Evolutionary conservation across 2,797 vertebrate genomes (phyloP), one percentile per base, ranked within the genome.

Genomic region (Margarornis squamiger): DNA sequence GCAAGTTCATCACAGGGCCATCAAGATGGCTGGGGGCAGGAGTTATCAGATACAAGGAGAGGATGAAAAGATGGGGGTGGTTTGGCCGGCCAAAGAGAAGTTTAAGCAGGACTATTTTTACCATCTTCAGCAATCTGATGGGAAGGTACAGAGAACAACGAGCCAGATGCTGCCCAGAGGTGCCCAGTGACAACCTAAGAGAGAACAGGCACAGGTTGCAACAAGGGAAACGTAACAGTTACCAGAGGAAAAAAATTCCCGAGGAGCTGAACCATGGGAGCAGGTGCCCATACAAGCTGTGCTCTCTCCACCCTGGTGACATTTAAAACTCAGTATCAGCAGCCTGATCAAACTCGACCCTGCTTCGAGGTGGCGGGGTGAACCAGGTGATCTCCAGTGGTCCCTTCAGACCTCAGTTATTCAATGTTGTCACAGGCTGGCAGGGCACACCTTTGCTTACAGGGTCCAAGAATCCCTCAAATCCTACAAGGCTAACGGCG

Each of bases 21-120:
- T 21, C 22, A 52, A 68, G 45, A 48, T 0, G 0, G 30, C 3
- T 7, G 4, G 7, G 21, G 20, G 10, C 15, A 73, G 34, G 27
- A 82, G 22, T 19, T 72, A 49, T 5, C 19, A 58, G 54, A 36
- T 22, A 38, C 16, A 68, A 61, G 18, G 27, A 49, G 26, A 77
- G 5, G 12, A 38, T 49, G 45, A 84, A 30, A 59, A 46, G 75
- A 66, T 0, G 1, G 23, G 36, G 18, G 11, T 0, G 1, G 21
- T 57, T 38, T 72, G 34, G 34, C 38, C 58, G 57, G 26, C 23
- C 19, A n/a, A 78, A 77, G 34, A 63, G 22, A 68, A 57, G 29
- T 43, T 81, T 63, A 62, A 84, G 34, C 12, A 6, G 20, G 20
- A 48, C 32, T 43, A 57, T 54, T 65, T 55, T 41, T 72, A 48